phyloP scores from a whole-genome alignment of 2,797 vertebrate genomes.

The Myotis findleyi region DNA sequence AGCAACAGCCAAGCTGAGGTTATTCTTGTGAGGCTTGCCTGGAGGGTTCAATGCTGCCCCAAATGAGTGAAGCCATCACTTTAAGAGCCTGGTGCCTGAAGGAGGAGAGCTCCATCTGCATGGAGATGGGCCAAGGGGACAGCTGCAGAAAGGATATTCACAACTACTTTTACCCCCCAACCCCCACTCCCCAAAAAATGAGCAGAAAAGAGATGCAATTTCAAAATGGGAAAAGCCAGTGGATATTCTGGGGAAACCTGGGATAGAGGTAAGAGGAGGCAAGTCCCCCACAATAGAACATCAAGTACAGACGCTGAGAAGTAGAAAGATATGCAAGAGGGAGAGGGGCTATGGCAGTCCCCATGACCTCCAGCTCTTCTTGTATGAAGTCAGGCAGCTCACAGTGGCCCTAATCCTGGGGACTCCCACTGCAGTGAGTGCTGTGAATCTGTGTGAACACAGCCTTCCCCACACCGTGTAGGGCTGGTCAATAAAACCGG shows the following conservation, averaged over 20 bases:
- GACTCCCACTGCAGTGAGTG: too few species aligned
- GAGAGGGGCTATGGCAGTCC: accelerated
- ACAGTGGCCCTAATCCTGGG: accelerated
- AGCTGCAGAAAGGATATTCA: neutral
- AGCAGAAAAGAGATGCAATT: neutral
- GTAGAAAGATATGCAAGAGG: accelerated
- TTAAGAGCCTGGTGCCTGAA: neutral
- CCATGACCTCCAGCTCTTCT: accelerated
- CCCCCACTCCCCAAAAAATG: neutral
- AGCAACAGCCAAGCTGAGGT: neutral
- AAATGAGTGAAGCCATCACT: neutral
- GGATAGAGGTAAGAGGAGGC: neutral
- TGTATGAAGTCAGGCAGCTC: neutral
- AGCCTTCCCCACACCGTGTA: too few species aligned
- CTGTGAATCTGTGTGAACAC: neutral
- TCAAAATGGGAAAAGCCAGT: neutral
- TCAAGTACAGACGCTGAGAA: neutral
- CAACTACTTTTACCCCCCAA: neutral
- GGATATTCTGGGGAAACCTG: neutral
- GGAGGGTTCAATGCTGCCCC: neutral
- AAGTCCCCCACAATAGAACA: neutral
- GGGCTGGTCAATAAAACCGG: neutral
- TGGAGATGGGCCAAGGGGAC: neutral
- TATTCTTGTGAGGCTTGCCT: neutral
- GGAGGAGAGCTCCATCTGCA: accelerated